Conservation (phyloP, 2,113 vertebrate species). For the Phyllopteryx taeniolatus region DNA sequence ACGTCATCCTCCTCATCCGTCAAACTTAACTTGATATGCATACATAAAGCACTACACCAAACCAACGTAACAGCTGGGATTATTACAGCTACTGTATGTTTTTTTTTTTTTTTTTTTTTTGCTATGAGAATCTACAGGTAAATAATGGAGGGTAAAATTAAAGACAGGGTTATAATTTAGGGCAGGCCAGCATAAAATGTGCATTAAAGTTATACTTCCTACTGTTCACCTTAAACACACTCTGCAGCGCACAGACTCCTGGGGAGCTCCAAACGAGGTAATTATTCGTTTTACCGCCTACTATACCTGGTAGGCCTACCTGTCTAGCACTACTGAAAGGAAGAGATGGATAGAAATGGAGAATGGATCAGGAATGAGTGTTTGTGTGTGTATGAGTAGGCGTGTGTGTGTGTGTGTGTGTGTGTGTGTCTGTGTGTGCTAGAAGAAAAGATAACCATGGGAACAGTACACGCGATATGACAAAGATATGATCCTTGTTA, state of each 20-base stretch:
- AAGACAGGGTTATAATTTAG: background rate
- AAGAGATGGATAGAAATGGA: slow-evolving; percentile 30
- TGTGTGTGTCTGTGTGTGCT: too few species aligned
- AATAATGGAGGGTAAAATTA: background rate
- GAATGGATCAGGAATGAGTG: slow-evolving; percentile 21
- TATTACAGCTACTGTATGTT: slow-evolving; percentile 5
- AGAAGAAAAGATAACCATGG: too few species aligned
- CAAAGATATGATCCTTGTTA: too few species aligned
- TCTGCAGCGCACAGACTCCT: slow-evolving; percentile 39
- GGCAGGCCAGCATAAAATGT: slow-evolving; percentile 32
- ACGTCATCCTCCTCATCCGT: slow-evolving; percentile 28
- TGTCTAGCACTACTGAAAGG: slow-evolving; percentile 38
- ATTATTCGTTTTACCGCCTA: slow-evolving; percentile 57
- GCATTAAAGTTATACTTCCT: slow-evolving; percentile 44
- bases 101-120: background rate
- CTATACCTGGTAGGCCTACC: slow-evolving; percentile 43
- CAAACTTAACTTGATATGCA: slow-evolving; percentile 33
- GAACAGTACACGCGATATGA: too few species aligned
- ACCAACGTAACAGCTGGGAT: slow-evolving; percentile 23
- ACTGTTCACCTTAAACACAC: slow-evolving; percentile 10
- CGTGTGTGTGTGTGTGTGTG: too few species aligned
- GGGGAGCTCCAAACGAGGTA: slow-evolving; percentile 60
- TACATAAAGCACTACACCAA: slow-evolving; percentile 39
- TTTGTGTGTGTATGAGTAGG: slow-evolving; percentile 6
- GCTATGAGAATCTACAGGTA: slow-evolving; percentile 29